Percentiles rank a stretch among this genome's conserved stretches.
These are phyloP conservation scores for Sialia sialis DNA, from an alignment of 2,113 vertebrate genomes.

Conservation along the genomic window DNA sequence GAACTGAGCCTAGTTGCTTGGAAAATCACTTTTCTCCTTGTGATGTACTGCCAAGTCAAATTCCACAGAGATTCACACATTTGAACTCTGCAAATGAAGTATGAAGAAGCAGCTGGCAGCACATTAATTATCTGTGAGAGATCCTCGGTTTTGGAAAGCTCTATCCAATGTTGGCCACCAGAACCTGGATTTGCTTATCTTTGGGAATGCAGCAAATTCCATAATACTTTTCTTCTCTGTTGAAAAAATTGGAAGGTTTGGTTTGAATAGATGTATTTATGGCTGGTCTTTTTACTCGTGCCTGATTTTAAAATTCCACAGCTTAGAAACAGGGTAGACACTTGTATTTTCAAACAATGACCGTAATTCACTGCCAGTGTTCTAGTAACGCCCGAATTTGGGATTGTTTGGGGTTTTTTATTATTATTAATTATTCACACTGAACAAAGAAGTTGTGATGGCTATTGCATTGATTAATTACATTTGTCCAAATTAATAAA, in stretches of 20 bases:
- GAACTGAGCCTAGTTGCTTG: not conserved
- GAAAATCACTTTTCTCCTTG: not conserved
- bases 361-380: not conserved
- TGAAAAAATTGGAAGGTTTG: not conserved
- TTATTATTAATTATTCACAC: not conserved
- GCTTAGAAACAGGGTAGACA: not conserved
- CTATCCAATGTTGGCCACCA: accelerated
- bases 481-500: not conserved
- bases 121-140: not conserved
- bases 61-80: not conserved
- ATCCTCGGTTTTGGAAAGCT: not conserved
- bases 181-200: not conserved
- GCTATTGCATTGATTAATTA: not conserved
- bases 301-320: not conserved
- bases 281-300: not conserved
- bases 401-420: not conserved
- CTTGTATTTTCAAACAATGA: not conserved
- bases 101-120: not conserved
- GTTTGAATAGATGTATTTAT: not conserved
- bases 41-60: not conserved
- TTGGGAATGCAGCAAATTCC: not conserved
- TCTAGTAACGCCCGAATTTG: not conserved
- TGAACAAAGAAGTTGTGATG: not conserved
- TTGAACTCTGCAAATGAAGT: not conserved
- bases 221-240: not conserved